Evolutionary conservation across 2,113 vertebrate genomes (phyloP).

Genomic region (Corythornis cristatus): DNA sequence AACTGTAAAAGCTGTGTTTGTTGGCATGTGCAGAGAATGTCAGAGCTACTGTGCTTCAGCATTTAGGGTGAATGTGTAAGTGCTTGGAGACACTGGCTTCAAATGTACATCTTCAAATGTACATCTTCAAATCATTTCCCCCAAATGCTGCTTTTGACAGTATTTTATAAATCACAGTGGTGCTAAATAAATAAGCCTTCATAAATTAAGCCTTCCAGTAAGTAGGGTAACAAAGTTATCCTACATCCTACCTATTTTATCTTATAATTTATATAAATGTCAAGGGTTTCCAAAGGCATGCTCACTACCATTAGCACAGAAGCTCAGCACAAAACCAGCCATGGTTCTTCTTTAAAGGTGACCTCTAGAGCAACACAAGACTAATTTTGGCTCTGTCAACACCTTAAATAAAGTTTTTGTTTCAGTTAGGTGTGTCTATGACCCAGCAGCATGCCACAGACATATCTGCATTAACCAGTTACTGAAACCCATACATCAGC

Average conservation of each 20-base stretch:
- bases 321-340: not conserved
- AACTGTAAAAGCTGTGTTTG: constrained; percentile 67
- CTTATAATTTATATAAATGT: not conserved
- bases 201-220: not conserved
- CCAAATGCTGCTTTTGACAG: not conserved
- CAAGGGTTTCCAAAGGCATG: not conserved
- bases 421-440: not conserved
- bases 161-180: not conserved
- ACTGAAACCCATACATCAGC: not conserved
- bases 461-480: not conserved
- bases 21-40: constrained; percentile 62
- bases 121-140: not conserved
- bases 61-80: constrained; percentile 9
- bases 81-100: not conserved
- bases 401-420: not conserved
- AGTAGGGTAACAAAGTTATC: not conserved
- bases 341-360: not conserved
- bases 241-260: too few relatives aligned
- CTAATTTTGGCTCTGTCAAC: not conserved
- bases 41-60: constrained; percentile 60
- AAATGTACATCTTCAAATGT: not conserved
- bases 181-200: not conserved
- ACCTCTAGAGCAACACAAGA: not conserved
- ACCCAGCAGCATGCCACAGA: not conserved
- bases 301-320: not conserved